These are phyloP conservation scores for Smittia aterrima DNA, from an alignment of 2,888 invertebrate genomes.

Conservation along the genomic window DNA sequence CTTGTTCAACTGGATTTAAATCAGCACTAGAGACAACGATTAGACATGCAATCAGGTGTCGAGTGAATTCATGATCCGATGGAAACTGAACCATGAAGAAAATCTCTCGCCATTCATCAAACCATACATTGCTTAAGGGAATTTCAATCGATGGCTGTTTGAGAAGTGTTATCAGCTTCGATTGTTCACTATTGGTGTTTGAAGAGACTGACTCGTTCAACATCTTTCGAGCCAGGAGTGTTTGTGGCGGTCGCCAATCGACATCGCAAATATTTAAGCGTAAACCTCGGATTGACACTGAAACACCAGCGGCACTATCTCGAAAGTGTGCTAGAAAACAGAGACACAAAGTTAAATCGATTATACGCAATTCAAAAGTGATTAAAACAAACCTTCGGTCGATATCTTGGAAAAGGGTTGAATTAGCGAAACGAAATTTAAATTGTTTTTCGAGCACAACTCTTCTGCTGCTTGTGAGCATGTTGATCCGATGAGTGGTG, in stretches of 20 bases:
- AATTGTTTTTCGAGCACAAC: constrained; percentile 84
- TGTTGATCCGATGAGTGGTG: constrained; percentile 83
- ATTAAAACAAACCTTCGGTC: constrained; percentile 64
- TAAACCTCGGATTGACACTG: constrained; percentile 70
- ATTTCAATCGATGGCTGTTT: constrained; percentile 62
- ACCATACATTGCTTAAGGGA: constrained; percentile 86
- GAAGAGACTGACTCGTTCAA: constrained; percentile 78
- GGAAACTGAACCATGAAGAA: constrained; percentile 85
- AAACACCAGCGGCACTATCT: constrained; percentile 71
- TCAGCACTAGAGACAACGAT: constrained; percentile 71
- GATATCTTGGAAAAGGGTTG: constrained; percentile 82
- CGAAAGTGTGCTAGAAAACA: constrained; percentile 73
- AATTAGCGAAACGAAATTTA: constrained; percentile 83
- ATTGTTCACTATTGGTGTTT: constrained; percentile 56
- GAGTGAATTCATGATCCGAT: constrained; percentile 94
- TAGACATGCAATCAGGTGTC: constrained; percentile 81
- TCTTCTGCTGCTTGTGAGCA: constrained; percentile 80
- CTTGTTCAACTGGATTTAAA: constrained; percentile 75
- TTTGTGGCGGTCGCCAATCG: constrained; percentile 76
- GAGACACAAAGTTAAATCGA: not conserved
- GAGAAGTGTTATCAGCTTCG: constrained; percentile 60
- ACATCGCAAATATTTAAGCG: constrained; percentile 79
- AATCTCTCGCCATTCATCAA: constrained; percentile 90
- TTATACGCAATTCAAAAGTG: not conserved
- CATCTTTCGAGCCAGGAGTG: constrained; percentile 77